Base-by-base conservation (phyloP, 2,113 vertebrate genomes). In the Brachyistius frenatus region DNA sequence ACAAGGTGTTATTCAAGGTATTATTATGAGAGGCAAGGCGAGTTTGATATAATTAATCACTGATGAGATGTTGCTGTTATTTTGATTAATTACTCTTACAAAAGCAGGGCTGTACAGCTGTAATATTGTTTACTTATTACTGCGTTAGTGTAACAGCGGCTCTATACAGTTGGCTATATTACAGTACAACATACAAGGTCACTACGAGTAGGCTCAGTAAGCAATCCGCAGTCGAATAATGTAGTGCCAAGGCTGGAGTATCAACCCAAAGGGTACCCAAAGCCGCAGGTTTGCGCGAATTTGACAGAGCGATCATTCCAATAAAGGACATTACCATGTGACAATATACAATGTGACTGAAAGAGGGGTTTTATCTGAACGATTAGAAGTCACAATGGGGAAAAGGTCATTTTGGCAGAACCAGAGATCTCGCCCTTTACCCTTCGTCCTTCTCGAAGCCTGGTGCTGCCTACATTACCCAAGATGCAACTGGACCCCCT, bases 21-120 rank as follows among this genome's bases (percentile, higher is more conserved):
- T 75, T 78, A 69, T 78, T 78, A 50, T 53, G 44, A 70, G 65
- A 83, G 61, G 57, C 32, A 30, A 30, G 50, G 15, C 9, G 52
- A 32, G 67, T 56, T 63, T 66, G 63, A 72, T 72, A 32, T 67
- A 39, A 84, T 86, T 80, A 80, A 66, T 64, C 63, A 56, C 32
- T 69, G 62, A 78, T 72, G n/a, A 66, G 58, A 37, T 72, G 49
- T 49, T 76, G 56, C 14, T 61, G 65, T 15, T 83, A 76, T 69
- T 84, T 76, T 66, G 71, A 86, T 89, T 74, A 77, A 77, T 80
- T 46, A 56, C 54, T 10, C 4, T 60, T 9, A 44, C 39, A 72
- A 73, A 78, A 66, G 35, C 65, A 39, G 7, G 33, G 16, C 41
- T 70, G 5, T 7, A 14, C 15, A 63, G 15, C 52, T 73, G 50